Evolutionary conservation across 92 coral and sea anemone species (phyloP), one percentile per base, ranked within the genome.

Genomic region (Chrysogorgia sp.): DNA sequence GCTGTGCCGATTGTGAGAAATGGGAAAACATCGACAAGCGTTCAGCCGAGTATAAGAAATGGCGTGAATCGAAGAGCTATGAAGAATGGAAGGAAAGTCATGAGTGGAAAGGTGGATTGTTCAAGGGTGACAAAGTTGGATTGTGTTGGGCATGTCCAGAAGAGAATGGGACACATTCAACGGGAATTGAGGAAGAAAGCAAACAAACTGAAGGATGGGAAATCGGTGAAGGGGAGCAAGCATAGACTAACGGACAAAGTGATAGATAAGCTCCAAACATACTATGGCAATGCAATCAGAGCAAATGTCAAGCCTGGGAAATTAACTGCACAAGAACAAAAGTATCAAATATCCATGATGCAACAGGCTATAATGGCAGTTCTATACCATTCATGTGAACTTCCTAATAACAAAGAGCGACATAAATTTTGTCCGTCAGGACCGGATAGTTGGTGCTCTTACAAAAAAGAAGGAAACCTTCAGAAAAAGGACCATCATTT

Each of bases 1-100:
- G 47, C 52, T 79, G 81, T 62, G 76, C 69, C 41, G 78, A 57
- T 1, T 82, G 90, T 69, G 78, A 4, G 15, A 50, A 86, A 26
- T 82, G 62, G 28, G 77, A 83, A 53, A 68, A n/a, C 12, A 83
- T 75, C 66, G 76, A 75, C 21, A 83, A 75, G 71, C 37, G 58
- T 24, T 72, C 72, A 5, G 29, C 58, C 8, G 58, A 82, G 43
- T 74, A 74, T 63, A 20, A 40, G 35, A 20, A 75, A 29, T 61
- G 75, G 82, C 58, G 50, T 24, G 69, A 55, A 49, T 71, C 86
- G n/a, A 63, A 75, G 34, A 20, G 58, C 15, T 75, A 22, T 40
- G 47, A 55, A 37, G 29, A 25, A 53, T 71, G 70, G 48, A 63
- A 56, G 15, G 10, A 75, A 58, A 32, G 35, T n/a, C 80, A 75